A percentile compares a stretch with the other conserved stretches of the same genome.
These are phyloP conservation scores for Antennarius striatus DNA, from an alignment of 2,113 vertebrate species.

Conservation along the genomic window DNA sequence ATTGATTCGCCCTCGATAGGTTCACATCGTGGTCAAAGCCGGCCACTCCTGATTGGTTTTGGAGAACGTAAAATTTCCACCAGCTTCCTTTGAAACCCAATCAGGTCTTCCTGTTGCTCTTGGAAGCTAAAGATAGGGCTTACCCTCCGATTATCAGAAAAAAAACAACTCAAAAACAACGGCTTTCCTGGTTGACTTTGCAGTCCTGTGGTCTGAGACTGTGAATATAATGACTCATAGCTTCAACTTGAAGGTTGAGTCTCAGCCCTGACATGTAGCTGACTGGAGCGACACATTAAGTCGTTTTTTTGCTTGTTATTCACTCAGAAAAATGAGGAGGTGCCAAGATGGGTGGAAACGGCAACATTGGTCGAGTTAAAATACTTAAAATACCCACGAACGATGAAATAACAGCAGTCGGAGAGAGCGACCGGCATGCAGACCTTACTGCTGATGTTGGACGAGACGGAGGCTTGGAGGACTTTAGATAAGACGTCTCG, in stretches of 20 bases:
- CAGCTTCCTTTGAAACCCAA: slow-evolving; percentile 68
- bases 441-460: slow-evolving; percentile 25
- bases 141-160: slow-evolving; percentile 60
- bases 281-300: background rate
- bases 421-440: background rate
- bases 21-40: slow-evolving; percentile 46
- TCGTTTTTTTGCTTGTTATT: background rate
- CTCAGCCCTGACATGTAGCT: background rate
- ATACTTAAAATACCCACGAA: background rate
- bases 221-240: slow-evolving; percentile 17
- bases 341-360: background rate
- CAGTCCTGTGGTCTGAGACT: slow-evolving; percentile 4
- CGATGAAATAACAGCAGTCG: slow-evolving; percentile 27
- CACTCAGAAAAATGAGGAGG: background rate
- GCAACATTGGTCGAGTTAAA: slow-evolving; percentile 15
- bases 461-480: slow-evolving; percentile 10
- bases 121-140: slow-evolving; percentile 65
- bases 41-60: slow-evolving; percentile 41
- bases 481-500: slow-evolving; percentile 12
- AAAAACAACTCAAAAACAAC: slow-evolving; percentile 48
- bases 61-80: slow-evolving; percentile 62
- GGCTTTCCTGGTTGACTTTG: slow-evolving; percentile 33
- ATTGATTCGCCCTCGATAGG: slow-evolving; percentile 36
- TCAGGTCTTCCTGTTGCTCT: slow-evolving; percentile 72
- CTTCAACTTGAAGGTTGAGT: slow-evolving; percentile 2